Base-by-base conservation (phyloP, 1,140 invertebrate species). In the Eupristina koningsbergeri region DNA sequence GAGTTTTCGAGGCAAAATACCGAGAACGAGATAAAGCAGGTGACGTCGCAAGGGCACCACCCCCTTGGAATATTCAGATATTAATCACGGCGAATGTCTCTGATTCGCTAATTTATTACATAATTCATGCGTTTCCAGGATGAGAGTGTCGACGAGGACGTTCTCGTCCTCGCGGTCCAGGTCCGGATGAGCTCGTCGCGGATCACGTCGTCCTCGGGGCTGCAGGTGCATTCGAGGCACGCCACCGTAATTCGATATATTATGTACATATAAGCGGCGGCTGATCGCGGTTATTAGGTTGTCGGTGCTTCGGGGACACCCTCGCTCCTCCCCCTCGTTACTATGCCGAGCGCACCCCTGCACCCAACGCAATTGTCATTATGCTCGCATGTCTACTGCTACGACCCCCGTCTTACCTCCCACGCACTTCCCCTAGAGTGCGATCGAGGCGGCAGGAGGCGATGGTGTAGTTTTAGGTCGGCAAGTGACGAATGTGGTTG, bases 271-370 rank as follows among this genome's bases (percentile, higher is more conserved):
- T 90, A 92, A 91, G 89, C 89, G 88, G 89, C 88, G 90, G 88
- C 89, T 92, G 90, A 92, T 92, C 89, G 90, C 86, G 88, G 89
- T 91, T 92, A 92, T 92, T 92, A 91, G 90, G 89, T 91, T 91
- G 88, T 86, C 86, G 89, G 88, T 84, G 87, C 87, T 73, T 87
- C 87, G 53, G 3, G 26, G 53, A 13, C 13, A 86, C 86, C 34
- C 8, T 0, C 69, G 86, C 86, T 86, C 80, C 9, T 58, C 81
- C 26, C 71, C 86, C 87, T 11, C 41, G 89, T 92, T 92, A 87
- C 89, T 91, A 92, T 92, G 90, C 91, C 81, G 85, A 84, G 88
- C 89, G 89, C 88, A 88, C 84, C 87, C 87, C 6, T 45, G 11
- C 41, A 85, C 87, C 86, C 90, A 92, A 92, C 91, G 88, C 85